These are phyloP conservation scores for Trachemys scripta DNA, from an alignment of 2,113 vertebrate genomes.

Conservation along the genomic window DNA sequence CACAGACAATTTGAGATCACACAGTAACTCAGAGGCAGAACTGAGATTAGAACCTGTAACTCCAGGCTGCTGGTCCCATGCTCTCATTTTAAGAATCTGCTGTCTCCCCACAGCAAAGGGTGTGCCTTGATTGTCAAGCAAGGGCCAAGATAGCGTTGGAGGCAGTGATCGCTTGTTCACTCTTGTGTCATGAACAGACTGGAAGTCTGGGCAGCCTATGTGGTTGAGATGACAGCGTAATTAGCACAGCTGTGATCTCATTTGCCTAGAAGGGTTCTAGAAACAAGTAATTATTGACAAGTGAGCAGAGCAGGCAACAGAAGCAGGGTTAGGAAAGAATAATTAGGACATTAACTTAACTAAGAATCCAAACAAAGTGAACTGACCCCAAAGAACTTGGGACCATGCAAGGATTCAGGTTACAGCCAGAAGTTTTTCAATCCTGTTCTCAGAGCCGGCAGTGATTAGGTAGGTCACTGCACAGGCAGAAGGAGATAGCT, in stretches of 20 bases:
- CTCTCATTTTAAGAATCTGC: background rate
- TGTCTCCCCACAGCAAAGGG: background rate
- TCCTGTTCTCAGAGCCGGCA: background rate
- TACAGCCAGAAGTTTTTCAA: background rate
- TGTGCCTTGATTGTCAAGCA: background rate
- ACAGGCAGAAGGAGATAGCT: background rate
- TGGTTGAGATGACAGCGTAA: background rate
- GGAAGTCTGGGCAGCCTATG: constrained; percentile 19
- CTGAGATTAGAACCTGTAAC: background rate
- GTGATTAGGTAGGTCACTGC: background rate
- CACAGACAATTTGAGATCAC: background rate
- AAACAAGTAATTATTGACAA: constrained; percentile 52
- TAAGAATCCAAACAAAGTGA: background rate
- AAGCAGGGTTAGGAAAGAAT: background rate
- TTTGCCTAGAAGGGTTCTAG: background rate
- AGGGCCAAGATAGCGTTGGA: background rate
- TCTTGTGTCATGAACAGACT: no score
- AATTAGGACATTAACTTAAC: background rate
- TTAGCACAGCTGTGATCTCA: background rate
- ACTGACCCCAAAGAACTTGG: no score
- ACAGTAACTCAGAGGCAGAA: background rate
- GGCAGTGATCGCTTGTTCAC: no score
- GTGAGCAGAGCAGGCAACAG: background rate
- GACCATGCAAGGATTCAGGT: background rate
- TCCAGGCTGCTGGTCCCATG: background rate